Base-by-base conservation (phyloP, 1,140 invertebrate genomes). In the Drosophila arawakana region DNA sequence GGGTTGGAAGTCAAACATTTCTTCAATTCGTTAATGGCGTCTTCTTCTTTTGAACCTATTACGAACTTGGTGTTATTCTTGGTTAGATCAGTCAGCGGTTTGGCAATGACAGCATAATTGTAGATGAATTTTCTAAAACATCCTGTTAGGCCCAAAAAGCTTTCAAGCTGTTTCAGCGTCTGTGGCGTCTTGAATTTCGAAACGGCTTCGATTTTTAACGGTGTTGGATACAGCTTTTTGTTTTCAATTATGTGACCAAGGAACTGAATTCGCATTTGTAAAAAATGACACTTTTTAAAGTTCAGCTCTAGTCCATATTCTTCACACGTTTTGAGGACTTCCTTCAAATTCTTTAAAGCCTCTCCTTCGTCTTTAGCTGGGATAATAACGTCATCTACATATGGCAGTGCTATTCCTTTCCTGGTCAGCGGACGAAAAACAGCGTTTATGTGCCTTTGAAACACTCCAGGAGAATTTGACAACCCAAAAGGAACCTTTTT, bases 31-130 rank as follows among this genome's bases (percentile, higher is more conserved):
- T 37, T 8, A 7, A 37, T 37, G 8, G 35, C 35, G 6, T 37
- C 8, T 37, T 37, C 35, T 37, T 37, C 35, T 37, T 37, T 37
- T 37, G 35, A 8, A 7, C 41, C 11, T 37, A 37, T 8, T 7
- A 37, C 72, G 13, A 55, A 49, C 54, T 81, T 91, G 1, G 82
- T 91, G 7, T 50, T 43, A 13, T 25, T 60, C 15, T 47, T 47
- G 7, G 52, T 39, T n/a, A 58, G 25, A 9, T 58, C 37, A 15
- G 55, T 43, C n/a, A 58, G 25, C 25, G 37, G 46, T 47, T n/a
- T 35, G 10, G 39, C 52, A 9, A 66, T 66, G n/a, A 10, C 3
- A 11, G 49, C 39, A 13, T 37, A 57, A 8, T 41, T 72, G 1
- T 3, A 25, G 0, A 39, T 54, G 37, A 68, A 68, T 2, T 68